Base-by-base conservation (phyloP, 92 coral and sea anemone species). In the Epizoanthus scotinus region DNA sequence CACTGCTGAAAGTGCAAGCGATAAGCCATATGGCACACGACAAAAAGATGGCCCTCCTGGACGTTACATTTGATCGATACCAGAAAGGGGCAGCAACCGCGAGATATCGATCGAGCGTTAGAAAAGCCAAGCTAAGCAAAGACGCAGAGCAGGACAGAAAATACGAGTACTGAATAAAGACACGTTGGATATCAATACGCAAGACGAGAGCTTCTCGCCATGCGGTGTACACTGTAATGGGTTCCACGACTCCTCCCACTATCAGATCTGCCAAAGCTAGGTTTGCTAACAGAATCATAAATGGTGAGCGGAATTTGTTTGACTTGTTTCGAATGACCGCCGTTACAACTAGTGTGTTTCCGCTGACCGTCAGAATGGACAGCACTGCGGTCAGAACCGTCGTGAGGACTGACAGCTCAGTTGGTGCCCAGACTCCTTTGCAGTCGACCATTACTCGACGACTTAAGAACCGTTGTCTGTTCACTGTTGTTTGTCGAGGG, bases 81-180 rank as follows among this genome's bases (percentile, higher is more conserved):
- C 63, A 64, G 27, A 74, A 73, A 1, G 87, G 87, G 28, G 68
- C 63, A 14, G 49, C 6, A 55, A 77, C 68, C 0, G 88, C 88
- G 3, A 77, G 77, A 44, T 67, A 84, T 15, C 88, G 54, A 13
- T 84, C 88, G 0, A 78, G 21, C 1, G 88, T 77, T 24, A 84
- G 40, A 5, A 77, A 28, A 12, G 88, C 70, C 13, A 84, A 53
- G 27, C 79, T 77, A 14, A 84, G 79, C 2, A 84, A 75, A 20
- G 83, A 75, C 2, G 88, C 88, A 3, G 83, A 77, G 59, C 84
- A 78, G 22, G 88, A 84, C 2, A 84, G 63, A 67, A 84, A 84
- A 61, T 78, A 84, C 5, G 84, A 62, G 44, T 65, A 29, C 18
- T 75, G 83, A 71, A 84, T 29, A 17, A 34, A 5, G 20, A 24